Evolutionary conservation across 2,888 invertebrate genomes (phyloP), one percentile per base, ranked within the genome.

Genomic region (Himalopsyche tibetana): DNA sequence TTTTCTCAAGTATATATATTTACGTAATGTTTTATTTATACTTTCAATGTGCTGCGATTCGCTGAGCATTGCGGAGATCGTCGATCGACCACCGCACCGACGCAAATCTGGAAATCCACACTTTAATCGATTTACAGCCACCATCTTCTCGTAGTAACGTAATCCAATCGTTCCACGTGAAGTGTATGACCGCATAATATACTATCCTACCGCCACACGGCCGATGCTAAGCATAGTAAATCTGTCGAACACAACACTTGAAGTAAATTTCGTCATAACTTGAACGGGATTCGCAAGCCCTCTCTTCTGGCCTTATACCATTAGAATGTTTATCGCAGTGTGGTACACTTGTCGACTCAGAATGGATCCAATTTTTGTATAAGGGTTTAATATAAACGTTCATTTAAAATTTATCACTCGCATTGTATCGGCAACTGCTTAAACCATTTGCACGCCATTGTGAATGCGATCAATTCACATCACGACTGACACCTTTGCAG

Each of bases 101-200:
- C 63, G 63, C 63, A 63, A 63, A 63, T 63, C 63, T 63, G 19
- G 28, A 63, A 63, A 63, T 63, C 63, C 63, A 63, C 19, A 45
- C 40, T 86, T 83, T 86, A 86, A 86, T 86, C 86, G 86, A 86
- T 86, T 86, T 86, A 86, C 86, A 80, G 83, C 69, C 79, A 56
- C 83, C 83, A 83, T 86, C 86, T 86, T 55, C 80, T 56, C 55
- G 86, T 83, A 83, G 82, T 83, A 83, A 80, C 63, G 80, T 86
- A 86, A 86, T 86, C 86, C 86, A 56, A 86, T 86, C 80, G 79
- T 74, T 63, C 19, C 63, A 19, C 19, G 19, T 63, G 63, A 63
- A 63, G 63, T 63, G 63, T 63, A 63, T 63, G 63, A 11, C 11
- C 63, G 63, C n/a, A 63, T 56, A 17, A 17, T 56, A 8, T n/a